These are phyloP conservation scores for Sceloporus undulatus DNA, from an alignment of 2,113 vertebrate genomes.

Conservation along the genomic window DNA sequence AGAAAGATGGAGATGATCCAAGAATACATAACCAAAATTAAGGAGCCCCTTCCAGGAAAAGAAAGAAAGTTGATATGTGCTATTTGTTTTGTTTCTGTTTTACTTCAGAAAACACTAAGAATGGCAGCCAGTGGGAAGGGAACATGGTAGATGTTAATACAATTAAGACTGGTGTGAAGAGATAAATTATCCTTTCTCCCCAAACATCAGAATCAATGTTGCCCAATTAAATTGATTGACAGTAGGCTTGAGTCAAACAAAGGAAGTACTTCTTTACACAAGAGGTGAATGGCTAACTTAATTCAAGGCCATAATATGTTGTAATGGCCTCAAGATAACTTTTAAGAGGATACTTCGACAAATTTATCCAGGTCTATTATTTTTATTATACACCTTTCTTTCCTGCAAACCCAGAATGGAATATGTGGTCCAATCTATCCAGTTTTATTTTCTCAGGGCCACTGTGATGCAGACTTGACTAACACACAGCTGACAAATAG, in stretches of 20 bases:
- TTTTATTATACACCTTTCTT: background rate
- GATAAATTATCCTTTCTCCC: slow-evolving; percentile 10
- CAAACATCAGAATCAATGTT: background rate
- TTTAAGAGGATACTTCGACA: background rate
- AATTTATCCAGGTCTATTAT: background rate
- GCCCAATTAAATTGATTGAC: slow-evolving; percentile 1
- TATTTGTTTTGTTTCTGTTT: background rate
- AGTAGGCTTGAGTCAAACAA: background rate
- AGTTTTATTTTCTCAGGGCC: background rate
- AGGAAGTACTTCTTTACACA: background rate
- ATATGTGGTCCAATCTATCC: background rate
- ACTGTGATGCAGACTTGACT: background rate
- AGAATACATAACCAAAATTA: background rate
- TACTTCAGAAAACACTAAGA: background rate
- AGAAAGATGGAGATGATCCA: background rate
- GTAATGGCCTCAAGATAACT: slow-evolving; percentile 10
- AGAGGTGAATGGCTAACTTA: background rate
- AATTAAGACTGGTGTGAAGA: slow-evolving; percentile 4
- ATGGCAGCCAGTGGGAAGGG: background rate
- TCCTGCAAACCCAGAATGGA: background rate
- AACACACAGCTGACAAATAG: background rate
- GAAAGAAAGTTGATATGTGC: background rate
- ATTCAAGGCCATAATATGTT: slow-evolving; percentile 8
- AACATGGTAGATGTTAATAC: background rate
- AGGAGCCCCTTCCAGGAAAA: background rate